Percentiles rank a stretch among this genome's conserved stretches.
These are phyloP conservation scores for Trichomycterus rosablanca DNA, from an alignment of 2,113 vertebrate species.

Conservation along the genomic window DNA sequence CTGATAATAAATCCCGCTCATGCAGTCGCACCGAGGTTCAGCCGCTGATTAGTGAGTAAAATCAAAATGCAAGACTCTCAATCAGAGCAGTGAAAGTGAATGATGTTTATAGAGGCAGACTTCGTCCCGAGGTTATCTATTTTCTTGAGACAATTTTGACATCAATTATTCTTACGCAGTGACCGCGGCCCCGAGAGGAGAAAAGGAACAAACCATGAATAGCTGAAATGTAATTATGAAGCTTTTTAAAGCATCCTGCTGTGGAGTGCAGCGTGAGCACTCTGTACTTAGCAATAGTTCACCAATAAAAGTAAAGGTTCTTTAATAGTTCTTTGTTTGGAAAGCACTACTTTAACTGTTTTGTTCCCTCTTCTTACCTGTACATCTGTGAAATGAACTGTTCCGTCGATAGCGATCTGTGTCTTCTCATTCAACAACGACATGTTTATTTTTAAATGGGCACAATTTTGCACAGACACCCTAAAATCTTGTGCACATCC, in stretches of 20 bases:
- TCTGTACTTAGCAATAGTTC: too few relatives aligned
- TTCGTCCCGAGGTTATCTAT: neutral
- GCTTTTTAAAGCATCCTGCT: neutral
- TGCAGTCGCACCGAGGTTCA: neutral
- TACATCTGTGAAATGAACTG: too few relatives aligned
- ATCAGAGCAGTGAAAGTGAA: constrained; percentile 2
- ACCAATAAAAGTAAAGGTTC: too few relatives aligned
- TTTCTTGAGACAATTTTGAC: neutral
- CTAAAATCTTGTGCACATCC: too few relatives aligned
- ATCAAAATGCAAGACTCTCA: neutral
- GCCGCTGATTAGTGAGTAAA: neutral
- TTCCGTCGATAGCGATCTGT: too few relatives aligned
- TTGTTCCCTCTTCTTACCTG: too few relatives aligned
- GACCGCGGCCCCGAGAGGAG: neutral
- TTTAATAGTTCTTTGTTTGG: too few relatives aligned
- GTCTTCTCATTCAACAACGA: too few relatives aligned
- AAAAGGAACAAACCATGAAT: neutral
- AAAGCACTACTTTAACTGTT: too few relatives aligned
- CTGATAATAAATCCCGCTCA: neutral
- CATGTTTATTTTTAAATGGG: too few relatives aligned
- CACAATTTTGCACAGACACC: too few relatives aligned
- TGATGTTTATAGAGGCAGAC: neutral
- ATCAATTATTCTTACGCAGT: constrained; percentile 5
- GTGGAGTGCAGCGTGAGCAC: neutral
- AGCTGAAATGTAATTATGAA: constrained; percentile 14